Evolutionary conservation across 92 coral and sea anemone species (phyloP), one percentile per base, ranked within the genome.

Genomic region (Siderastrea siderea): DNA sequence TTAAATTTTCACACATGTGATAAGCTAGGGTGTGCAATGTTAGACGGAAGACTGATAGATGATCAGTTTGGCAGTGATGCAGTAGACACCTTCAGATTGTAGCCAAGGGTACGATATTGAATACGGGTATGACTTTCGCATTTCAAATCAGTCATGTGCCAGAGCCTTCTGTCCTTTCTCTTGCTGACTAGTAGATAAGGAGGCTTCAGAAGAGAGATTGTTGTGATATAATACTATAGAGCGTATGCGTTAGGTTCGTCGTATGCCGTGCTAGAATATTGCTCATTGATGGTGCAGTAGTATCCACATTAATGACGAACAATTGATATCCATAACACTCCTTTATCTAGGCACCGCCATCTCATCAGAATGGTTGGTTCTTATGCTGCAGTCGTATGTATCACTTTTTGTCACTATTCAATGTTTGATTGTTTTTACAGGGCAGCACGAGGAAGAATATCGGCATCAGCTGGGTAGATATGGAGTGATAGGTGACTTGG

Each of bases 401-500:
- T 26, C 38, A 26, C 38, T 26, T 26, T 26, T 26, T 26, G 38
- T 26, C 38, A 26, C 38, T 26, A 26, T 26, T 26, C 38, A 26
- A 26, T 26, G 38, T 26, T 11, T 63, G 63, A 11, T 58, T 88
- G 74, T 9, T 11, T 46, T 64, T 61, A 5, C 91, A 95, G 98
- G 98, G 2, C 86, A 87, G 54, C 85, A 88, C 3, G 86, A 86
- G 26, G 98, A 93, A 55, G 93, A 88, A 63, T 95, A 95, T 79
- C 93, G 98, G 67, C 91, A 92, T 68, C 98, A 95, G 80, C 87
- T 95, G 15, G 98, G 96, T 15, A 87, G 96, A 47, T 95, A 93
- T 91, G 98, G 98, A 54, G 95, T 95, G 80, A 86, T 95, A 57
- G 95, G 93, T 43, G 98, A 95, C 82, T 80, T 95, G 75, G 98